These are phyloP conservation scores for Turritopsis rubra DNA, from an alignment of 30 jellyfish, hydroid and myxozoan species.

Conservation along the genomic window DNA sequence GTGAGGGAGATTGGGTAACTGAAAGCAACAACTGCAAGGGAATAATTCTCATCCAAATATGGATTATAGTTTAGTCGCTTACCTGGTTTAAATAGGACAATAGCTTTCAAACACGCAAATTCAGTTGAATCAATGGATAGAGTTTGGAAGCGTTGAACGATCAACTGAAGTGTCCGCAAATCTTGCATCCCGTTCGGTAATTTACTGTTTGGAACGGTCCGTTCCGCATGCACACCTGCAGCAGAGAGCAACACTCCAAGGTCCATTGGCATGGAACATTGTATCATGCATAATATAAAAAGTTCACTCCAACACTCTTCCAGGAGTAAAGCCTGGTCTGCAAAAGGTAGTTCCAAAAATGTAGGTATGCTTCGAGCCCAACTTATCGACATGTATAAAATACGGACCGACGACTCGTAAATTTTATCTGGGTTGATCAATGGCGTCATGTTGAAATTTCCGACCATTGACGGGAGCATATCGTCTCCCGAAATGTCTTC, in stretches of 20 bases:
- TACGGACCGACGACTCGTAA: slow-evolving; percentile 92
- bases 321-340: slow-evolving; percentile 92
- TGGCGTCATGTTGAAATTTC: slow-evolving; percentile 74
- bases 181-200: slow-evolving; percentile 84
- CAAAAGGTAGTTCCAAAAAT: slow-evolving; percentile 91
- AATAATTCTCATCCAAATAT: no score
- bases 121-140: slow-evolving; percentile 92
- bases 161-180: slow-evolving; percentile 80
- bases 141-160: slow-evolving; percentile 94
- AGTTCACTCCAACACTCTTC: slow-evolving; percentile 99
- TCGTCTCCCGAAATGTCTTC: slow-evolving; percentile 32
- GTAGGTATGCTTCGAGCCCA: slow-evolving; percentile 99
- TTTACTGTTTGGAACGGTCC: slow-evolving; percentile 55
- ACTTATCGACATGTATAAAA: slow-evolving; percentile 90
- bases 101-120: slow-evolving; percentile 94
- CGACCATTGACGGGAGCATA: slow-evolving; percentile 50
- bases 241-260: slow-evolving; percentile 92
- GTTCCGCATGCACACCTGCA: slow-evolving; percentile 78
- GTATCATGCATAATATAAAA: slow-evolving; percentile 87
- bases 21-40: no score
- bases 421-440: slow-evolving; percentile 87
- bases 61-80: background rate
- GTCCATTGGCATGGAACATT: slow-evolving; percentile 88
- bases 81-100: slow-evolving; percentile 98
- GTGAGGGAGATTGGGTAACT: no score